phyloP scores from a whole-genome alignment of 2,797 vertebrate species.

The Ctenopoma multispine region DNA sequence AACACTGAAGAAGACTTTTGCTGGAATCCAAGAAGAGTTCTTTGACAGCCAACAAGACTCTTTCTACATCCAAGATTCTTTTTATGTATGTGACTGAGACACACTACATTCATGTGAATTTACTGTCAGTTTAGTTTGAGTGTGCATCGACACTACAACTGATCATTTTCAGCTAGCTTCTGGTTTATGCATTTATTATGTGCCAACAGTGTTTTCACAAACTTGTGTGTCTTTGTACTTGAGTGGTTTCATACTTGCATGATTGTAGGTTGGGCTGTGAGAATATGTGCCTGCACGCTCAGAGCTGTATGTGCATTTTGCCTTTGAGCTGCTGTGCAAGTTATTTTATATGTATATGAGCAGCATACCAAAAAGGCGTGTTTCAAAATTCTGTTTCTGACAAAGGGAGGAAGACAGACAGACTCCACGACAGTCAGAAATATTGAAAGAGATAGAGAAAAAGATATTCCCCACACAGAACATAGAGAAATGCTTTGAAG shows the following conservation, averaged over 20 bases:
- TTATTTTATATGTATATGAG: constrained; percentile 15
- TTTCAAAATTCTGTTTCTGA: constrained; percentile 33
- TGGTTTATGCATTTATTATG: background rate
- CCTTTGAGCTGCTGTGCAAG: background rate
- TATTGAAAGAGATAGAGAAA: background rate
- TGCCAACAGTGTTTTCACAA: background rate
- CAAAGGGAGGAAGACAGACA: background rate
- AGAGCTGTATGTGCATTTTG: background rate
- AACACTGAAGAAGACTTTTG: background rate
- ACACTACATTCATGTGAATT: background rate
- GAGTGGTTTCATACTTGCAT: background rate
- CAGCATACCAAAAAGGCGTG: constrained; percentile 17
- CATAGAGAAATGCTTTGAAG: constrained; percentile 39
- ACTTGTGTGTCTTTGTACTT: background rate
- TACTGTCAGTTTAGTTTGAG: background rate
- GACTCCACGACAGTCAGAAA: background rate
- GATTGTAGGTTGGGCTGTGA: background rate
- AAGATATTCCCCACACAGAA: background rate
- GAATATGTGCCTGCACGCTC: background rate
- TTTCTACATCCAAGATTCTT: background rate
- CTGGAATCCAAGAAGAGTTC: too few species aligned
- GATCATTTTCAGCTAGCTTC: background rate
- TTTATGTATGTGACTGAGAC: background rate
- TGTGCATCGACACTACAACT: background rate
- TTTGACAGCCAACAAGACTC: background rate